Evolutionary conservation across 1,140 invertebrate genomes (phyloP), one percentile per base, ranked within the genome.

Genomic region (Pseudomyrmex sp.): DNA sequence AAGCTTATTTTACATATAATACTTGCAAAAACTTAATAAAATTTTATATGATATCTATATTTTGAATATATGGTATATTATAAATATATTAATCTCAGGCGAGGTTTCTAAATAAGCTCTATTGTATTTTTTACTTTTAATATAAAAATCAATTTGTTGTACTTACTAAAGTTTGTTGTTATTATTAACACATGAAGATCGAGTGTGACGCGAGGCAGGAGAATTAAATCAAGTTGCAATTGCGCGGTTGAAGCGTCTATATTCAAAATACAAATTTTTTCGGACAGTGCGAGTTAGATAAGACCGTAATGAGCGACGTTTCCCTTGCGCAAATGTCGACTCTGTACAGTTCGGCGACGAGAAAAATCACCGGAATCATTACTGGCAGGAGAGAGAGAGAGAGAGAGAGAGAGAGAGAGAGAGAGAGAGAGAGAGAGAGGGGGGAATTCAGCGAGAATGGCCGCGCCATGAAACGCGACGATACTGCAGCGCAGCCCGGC

Each of bases 401-500:
- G 50, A 13, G 15, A 56, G 0, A 10, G 9, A 7, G 3, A 8
- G 5, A n/a, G n/a, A n/a, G n/a, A n/a, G n/a, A n/a, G n/a, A n/a
- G n/a, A n/a, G n/a, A n/a, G n/a, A n/a, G n/a, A n/a, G n/a, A n/a
- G n/a, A n/a, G n/a, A n/a, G 13, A 20, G 5, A 18, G 18, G 23
- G 15, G 0, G 23, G 12, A 10, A 92, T 92, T 93, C 87, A 92
- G 85, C 73, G 88, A 85, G 88, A 92, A 90, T 88, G 80, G 85
- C 84, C 84, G 54, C 66, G 84, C 88, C 90, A 91, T 91, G 91
- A 93, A 92, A 92, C 83, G 88, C 84, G 85, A 76, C 77, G 86
- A 84, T 82, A 86, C 69, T 61, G 77, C 46, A 70, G 58, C 69
- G 48, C 35, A 56, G 50, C 65, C 75, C 58, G 5, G 5, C 35